A percentile compares a stretch with the other conserved stretches of the same genome.
phyloP scores from a whole-genome alignment of 2,797 vertebrate species.

The Emys orbicularis region DNA sequence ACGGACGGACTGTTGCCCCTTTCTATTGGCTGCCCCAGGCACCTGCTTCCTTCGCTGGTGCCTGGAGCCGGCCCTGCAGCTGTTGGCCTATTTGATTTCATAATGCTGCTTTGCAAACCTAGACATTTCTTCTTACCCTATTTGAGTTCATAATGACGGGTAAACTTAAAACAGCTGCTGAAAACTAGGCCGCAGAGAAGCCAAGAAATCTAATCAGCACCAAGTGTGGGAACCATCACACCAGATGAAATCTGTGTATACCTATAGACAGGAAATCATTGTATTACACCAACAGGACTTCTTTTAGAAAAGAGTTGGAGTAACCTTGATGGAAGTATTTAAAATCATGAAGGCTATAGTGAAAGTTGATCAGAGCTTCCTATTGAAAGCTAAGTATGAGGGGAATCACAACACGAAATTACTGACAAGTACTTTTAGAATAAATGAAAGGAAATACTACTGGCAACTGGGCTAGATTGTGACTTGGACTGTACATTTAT shows the following conservation, averaged over 20 bases:
- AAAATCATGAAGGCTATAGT: not conserved
- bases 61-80: not conserved
- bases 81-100: not conserved
- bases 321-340: not conserved
- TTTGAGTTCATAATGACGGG: not conserved
- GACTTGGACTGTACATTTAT: not conserved
- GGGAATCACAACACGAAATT: not conserved
- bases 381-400: not conserved
- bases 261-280: conserved; percentile 37
- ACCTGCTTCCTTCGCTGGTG: too few relatives aligned
- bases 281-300: conserved; percentile 14
- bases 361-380: not conserved
- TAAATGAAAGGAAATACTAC: not conserved
- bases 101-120: not conserved
- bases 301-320: conserved; percentile 28
- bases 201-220: conserved; percentile 62
- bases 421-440: not conserved
- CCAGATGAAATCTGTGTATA: conserved; percentile 36
- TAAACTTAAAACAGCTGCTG: conserved; percentile 63
- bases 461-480: not conserved
- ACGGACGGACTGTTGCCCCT: too few relatives aligned
- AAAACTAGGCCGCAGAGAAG: conserved; percentile 30
- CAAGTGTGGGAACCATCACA: conserved; percentile 23
- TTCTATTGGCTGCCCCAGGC: too few relatives aligned
- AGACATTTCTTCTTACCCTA: conserved; percentile 30